Evolutionary conservation across 2,888 invertebrate species (phyloP).

Genomic region (Drosophila lacicola): DNA sequence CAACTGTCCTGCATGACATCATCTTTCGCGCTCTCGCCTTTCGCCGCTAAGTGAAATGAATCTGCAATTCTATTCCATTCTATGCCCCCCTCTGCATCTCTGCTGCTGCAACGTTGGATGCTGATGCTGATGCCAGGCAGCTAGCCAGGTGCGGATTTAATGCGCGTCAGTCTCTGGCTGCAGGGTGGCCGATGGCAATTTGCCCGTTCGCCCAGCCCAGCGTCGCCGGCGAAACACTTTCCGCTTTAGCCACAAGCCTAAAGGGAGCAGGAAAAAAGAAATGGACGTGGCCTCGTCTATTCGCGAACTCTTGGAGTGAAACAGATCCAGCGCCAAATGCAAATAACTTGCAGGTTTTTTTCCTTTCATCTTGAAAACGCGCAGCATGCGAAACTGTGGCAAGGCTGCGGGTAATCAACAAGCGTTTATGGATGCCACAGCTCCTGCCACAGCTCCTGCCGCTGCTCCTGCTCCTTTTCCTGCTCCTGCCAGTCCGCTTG

Average conservation of each 20-base stretch:
- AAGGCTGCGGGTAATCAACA: constrained; percentile 77
- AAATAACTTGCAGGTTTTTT: constrained; percentile 63
- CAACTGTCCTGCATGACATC: constrained; percentile 43
- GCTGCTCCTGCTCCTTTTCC: background rate
- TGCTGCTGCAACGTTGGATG: constrained; percentile 36
- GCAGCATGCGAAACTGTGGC: constrained; percentile 61
- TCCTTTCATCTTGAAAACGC: background rate
- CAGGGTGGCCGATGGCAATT: constrained; percentile 33
- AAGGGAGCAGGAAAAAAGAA: constrained; percentile 19
- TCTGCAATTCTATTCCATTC: constrained; percentile 79
- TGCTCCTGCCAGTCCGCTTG: constrained; percentile 21
- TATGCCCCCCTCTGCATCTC: constrained; percentile 30
- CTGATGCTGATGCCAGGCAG: constrained; percentile 60
- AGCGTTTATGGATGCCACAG: constrained; percentile 74
- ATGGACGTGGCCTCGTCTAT: constrained; percentile 32
- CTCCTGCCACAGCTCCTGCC: constrained; percentile 2
- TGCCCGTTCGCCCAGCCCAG: constrained; percentile 24
- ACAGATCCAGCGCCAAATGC: constrained; percentile 75
- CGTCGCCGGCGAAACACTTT: constrained; percentile 64
- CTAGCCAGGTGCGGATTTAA: constrained; percentile 71
- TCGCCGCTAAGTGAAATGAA: constrained; percentile 75
- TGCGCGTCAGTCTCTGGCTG: constrained; percentile 45
- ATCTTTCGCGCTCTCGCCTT: constrained; percentile 29
- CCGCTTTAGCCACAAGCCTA: constrained; percentile 56
- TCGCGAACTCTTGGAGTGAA: constrained; percentile 65